Conservation (phyloP, 2,797 vertebrate genomes). For the Clarias laeviceps region DNA sequence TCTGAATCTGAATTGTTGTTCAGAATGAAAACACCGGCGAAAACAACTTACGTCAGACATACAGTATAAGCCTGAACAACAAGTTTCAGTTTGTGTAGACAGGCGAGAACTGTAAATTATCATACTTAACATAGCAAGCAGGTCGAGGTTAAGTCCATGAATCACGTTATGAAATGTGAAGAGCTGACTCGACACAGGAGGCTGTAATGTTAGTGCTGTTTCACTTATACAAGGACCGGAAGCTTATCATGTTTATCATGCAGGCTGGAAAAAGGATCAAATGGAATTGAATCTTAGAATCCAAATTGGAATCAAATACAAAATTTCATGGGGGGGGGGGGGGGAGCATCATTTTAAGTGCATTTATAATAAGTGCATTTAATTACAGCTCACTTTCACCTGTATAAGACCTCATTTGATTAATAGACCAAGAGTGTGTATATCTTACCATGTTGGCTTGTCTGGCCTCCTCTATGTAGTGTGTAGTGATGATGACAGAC, state of each 20-base stretch:
- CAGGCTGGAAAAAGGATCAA: background rate
- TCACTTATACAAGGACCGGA: background rate
- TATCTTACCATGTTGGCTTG: conserved; percentile 79
- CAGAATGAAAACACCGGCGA: background rate
- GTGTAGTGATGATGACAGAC: conserved; percentile 82
- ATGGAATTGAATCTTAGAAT: background rate
- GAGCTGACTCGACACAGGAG: background rate
- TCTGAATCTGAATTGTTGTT: background rate
- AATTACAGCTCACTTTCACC: background rate
- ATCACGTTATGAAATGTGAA: background rate
- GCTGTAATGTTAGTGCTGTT: background rate
- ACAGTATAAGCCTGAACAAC: background rate
- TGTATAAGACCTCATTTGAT: no score
- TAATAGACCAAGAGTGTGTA: background rate
- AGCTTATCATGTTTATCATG: background rate
- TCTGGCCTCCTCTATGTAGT: conserved; percentile 82
- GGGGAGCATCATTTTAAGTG: background rate
- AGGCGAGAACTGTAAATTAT: background rate
- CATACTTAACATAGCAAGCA: background rate
- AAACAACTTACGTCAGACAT: background rate
- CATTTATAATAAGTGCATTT: background rate
- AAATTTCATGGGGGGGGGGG: no score
- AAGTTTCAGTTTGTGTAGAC: background rate
- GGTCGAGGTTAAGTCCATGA: background rate
- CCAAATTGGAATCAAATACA: no score